Percentiles rank a stretch among this genome's conserved stretches.
Conservation (phyloP, 2,113 vertebrate genomes). For the human region DNA sequence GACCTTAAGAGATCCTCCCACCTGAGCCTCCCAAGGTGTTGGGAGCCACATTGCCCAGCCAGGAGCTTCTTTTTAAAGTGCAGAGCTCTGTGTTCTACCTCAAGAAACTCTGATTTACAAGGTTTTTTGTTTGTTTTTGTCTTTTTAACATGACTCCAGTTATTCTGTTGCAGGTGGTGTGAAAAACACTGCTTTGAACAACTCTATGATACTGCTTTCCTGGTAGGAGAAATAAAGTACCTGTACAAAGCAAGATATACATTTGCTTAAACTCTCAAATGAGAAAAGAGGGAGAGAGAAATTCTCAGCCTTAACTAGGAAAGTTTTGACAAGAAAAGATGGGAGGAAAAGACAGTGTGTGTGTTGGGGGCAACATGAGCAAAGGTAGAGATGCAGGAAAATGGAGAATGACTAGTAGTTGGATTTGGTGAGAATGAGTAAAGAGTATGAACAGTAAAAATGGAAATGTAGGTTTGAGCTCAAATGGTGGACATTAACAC, state of each 20-base stretch:
- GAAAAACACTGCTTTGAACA: constrained; percentile 1
- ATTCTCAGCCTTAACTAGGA: background rate
- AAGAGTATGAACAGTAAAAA: background rate
- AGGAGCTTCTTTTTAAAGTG: background rate
- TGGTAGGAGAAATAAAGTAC: background rate
- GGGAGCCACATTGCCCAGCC: too few relatives aligned
- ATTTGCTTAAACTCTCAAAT: background rate
- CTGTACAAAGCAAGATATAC: background rate
- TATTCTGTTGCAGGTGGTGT: background rate
- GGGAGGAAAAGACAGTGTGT: background rate
- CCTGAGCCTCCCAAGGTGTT: too few relatives aligned
- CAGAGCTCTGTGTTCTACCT: background rate
- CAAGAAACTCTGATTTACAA: background rate
- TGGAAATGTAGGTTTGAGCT: background rate
- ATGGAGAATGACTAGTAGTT: background rate
- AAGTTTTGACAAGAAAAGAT: background rate
- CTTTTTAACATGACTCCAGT: background rate
- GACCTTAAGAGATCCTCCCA: too few relatives aligned
- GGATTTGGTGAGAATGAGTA: background rate
- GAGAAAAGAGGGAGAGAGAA: background rate
- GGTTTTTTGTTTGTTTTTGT: background rate
- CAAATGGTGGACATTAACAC: background rate
- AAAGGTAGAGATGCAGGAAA: background rate
- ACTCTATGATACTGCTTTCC: background rate
- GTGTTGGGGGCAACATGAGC: background rate